Evolutionary conservation across 2,888 invertebrate genomes (phyloP).

Genomic region (Tipula confusa): DNA sequence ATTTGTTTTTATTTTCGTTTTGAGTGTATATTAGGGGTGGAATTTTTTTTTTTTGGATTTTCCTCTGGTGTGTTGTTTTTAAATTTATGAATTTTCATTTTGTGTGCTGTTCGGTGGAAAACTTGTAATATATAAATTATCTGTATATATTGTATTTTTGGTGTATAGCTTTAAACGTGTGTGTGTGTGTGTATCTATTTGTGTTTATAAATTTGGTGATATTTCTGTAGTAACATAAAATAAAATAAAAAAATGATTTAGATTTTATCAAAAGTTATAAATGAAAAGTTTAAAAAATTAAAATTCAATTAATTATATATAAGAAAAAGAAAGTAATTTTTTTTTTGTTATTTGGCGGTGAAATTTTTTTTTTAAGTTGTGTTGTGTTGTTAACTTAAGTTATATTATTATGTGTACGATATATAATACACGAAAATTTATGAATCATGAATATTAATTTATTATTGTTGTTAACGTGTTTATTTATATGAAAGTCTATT

Average conservation of each 20-base stretch:
- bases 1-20: neutral
- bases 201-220: too few species aligned
- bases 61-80: neutral
- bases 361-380: neutral
- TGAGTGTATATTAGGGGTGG: slow-evolving; percentile 3
- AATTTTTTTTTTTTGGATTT: neutral
- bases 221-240: neutral
- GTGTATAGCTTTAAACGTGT: neutral
- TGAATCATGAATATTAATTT: neutral
- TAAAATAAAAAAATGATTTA: neutral
- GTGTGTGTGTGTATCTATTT: too few species aligned
- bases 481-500: neutral
- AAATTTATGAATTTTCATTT: slow-evolving; percentile 20
- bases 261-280: neutral
- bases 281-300: neutral
- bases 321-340: neutral
- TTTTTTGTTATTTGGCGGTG: neutral
- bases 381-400: too few species aligned
- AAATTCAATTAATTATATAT: neutral
- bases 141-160: neutral
- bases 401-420: neutral
- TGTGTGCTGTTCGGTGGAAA: neutral
- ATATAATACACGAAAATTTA: neutral
- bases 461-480: neutral
- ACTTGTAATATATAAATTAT: neutral